A percentile compares a stretch with the other conserved stretches of the same genome.
phyloP scores from a whole-genome alignment of 2,888 invertebrate species.

The Conchocele bisecta region DNA sequence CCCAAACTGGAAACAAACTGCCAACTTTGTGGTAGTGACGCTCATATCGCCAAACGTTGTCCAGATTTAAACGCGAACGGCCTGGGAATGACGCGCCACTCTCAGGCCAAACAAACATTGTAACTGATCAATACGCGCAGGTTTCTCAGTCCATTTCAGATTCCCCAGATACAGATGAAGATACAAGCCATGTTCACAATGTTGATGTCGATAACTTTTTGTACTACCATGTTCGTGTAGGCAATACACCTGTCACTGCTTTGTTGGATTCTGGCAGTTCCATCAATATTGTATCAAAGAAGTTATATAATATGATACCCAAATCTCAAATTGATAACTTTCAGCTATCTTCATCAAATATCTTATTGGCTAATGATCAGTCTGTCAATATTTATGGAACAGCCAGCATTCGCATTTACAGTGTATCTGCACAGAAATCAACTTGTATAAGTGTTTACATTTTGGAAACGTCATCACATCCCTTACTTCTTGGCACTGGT shows the following conservation, averaged over 20 bases:
- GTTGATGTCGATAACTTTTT: constrained; percentile 22
- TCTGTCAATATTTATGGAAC: constrained; percentile 16
- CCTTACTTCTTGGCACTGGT: constrained; percentile 16
- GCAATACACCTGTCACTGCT: constrained; percentile 2
- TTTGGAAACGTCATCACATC: constrained; percentile 8
- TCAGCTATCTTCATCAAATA: background rate
- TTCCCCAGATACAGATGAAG: no score
- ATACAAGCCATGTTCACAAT: no score
- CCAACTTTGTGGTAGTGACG: background rate
- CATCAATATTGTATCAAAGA: constrained; percentile 17
- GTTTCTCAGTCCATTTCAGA: background rate
- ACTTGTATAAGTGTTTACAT: constrained; percentile 7
- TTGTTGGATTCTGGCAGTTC: constrained; percentile 17
- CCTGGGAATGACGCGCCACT: constrained; percentile 27
- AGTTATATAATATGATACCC: constrained; percentile 6
- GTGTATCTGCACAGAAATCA: background rate
- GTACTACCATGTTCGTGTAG: constrained; percentile 4
- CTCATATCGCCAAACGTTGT: background rate
- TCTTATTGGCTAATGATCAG: constrained; percentile 11
- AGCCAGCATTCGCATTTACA: constrained; percentile 5
- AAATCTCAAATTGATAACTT: background rate
- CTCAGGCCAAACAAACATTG: constrained; percentile 29
- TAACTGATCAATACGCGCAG: background rate
- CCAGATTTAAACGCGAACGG: constrained; percentile 20
- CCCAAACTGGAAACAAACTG: background rate